Evolutionary conservation across 2,797 vertebrate genomes (phyloP), one percentile per base, ranked within the genome.

Genomic region (Paratrypauchen microcephalus): DNA sequence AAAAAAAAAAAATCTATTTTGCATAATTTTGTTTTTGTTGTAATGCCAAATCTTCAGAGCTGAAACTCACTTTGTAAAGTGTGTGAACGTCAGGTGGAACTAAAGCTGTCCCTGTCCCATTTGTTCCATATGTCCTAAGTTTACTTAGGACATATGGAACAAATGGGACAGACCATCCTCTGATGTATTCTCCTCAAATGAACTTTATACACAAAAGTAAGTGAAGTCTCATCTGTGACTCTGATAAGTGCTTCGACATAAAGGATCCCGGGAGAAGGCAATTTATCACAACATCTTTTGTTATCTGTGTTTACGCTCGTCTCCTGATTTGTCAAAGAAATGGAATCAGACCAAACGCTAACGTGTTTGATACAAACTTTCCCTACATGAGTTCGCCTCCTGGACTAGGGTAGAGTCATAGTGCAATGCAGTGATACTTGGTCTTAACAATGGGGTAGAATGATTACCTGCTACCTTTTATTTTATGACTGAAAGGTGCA

Each of bases 101-200:
- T 66, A 68, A 26, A 45, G 69, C 68, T 59, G 39, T 12, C 12
- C 54, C 54, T 54, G n/a, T n/a, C n/a, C n/a, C n/a, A n/a, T n/a
- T n/a, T n/a, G n/a, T n/a, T n/a, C n/a, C n/a, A n/a, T n/a, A n/a
- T n/a, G n/a, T n/a, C n/a, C n/a, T n/a, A n/a, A n/a, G n/a, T n/a
- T n/a, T n/a, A n/a, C n/a, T n/a, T n/a, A n/a, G 68, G 30, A 59
- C 71, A 18, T 63, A 66, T n/a, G 45, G 73, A 62, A 74, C 57
- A 59, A 36, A 65, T 50, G 7, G 69, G 47, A 28, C 61, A 18
- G 7, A 15, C 26, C 21, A 15, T n/a, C 6, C n/a, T 23, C 30
- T 65, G 28, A 18, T 52, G 41, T 19, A 18, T 66, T 30, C 32
- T 55, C 69, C 76, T 26, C 54, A 23, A 57, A 50, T 16, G 24